Evolutionary conservation across 2,797 vertebrate genomes (phyloP).

Genomic region (Enteromius paludinosus): DNA sequence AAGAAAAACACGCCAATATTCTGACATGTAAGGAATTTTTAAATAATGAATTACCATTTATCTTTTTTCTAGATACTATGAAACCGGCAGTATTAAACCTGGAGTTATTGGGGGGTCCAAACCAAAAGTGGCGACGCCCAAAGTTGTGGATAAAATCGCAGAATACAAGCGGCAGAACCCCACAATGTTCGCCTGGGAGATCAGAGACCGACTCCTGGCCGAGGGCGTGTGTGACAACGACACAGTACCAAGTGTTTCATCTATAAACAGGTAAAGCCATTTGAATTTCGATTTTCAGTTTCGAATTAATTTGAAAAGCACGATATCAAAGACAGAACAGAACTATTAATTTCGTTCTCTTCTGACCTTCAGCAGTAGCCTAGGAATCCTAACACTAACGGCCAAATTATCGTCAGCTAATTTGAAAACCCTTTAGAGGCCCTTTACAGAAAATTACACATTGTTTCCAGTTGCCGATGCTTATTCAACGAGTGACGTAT

Average conservation of each 20-base stretch:
- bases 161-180: constrained; percentile 98
- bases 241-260: constrained; percentile 96
- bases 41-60: constrained; percentile 46
- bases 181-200: constrained; percentile 99
- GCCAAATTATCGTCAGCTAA: constrained; percentile 26
- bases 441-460: neutral
- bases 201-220: constrained; percentile 92
- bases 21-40: constrained; percentile 1
- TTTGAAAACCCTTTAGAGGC: constrained; percentile 24
- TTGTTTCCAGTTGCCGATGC: neutral
- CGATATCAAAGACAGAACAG: neutral
- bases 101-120: constrained; percentile 98
- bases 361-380: neutral
- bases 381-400: constrained; percentile 1
- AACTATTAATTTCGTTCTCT: neutral
- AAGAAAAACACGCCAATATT: constrained; percentile 1
- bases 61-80: constrained; percentile 88
- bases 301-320: neutral
- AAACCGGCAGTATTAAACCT: constrained; percentile 99
- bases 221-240: constrained; percentile 97
- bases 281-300: constrained; percentile 13
- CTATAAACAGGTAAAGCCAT: constrained; percentile 93
- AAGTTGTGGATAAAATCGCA: constrained; percentile 99
- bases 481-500: neutral
- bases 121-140: constrained; percentile 96